These are phyloP conservation scores for Diglossa brunneiventris DNA, from an alignment of 2,113 vertebrate genomes.

Conservation along the genomic window DNA sequence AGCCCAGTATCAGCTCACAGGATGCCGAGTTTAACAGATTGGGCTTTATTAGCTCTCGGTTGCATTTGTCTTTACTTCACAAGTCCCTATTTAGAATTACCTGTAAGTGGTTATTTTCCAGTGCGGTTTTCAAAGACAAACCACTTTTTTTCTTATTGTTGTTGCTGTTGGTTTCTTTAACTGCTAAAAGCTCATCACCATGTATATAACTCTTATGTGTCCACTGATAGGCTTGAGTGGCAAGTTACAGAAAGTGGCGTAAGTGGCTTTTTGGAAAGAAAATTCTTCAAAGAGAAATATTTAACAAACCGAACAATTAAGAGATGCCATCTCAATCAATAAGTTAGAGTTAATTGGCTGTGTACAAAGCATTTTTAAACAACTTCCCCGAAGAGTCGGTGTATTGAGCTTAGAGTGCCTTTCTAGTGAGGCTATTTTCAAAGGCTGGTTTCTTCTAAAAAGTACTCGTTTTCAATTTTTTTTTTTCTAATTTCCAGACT, in stretches of 20 bases:
- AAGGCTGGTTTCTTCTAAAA: neutral
- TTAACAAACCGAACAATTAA: slow-evolving; percentile 8
- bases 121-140: slow-evolving; percentile 27
- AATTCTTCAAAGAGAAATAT: slow-evolving; percentile 40
- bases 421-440: neutral
- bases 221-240: neutral
- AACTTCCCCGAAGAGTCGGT: neutral
- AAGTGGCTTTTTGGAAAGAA: neutral
- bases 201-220: neutral
- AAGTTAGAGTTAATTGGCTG: slow-evolving; percentile 19
- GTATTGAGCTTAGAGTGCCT: neutral
- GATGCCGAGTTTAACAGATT: slow-evolving; percentile 55
- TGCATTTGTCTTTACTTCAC: slow-evolving; percentile 33
- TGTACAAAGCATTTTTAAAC: slow-evolving; percentile 1
- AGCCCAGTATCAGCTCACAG: slow-evolving; percentile 52
- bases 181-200: neutral
- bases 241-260: neutral
- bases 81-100: slow-evolving; percentile 49
- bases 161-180: neutral
- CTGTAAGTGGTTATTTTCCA: slow-evolving; percentile 55
- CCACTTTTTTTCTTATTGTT: neutral
- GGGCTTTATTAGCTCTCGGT: slow-evolving; percentile 28
- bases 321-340: neutral
- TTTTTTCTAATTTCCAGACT: neutral
- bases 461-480: neutral